Evolutionary conservation across 2,888 invertebrate genomes (phyloP).

Genomic region (Synergus gifuensis): DNA sequence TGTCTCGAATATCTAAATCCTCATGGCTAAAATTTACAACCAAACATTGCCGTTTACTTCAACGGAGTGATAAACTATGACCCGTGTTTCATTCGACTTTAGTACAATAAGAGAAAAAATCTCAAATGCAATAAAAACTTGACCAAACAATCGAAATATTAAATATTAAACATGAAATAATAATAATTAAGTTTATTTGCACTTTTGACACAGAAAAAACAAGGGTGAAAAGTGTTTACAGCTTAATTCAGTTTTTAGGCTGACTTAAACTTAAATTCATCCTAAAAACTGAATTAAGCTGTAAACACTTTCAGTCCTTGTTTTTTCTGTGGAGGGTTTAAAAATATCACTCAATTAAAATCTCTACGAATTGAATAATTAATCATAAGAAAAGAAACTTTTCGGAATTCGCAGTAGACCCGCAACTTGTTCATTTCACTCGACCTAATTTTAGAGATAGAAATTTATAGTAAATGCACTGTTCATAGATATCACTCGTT

Average conservation of each 20-base stretch:
- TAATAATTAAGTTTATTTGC: too few relatives aligned
- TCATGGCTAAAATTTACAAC: background rate
- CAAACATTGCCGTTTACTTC: background rate
- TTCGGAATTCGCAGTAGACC: background rate
- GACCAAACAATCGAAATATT: background rate
- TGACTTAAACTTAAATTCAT: too few relatives aligned
- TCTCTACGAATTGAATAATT: background rate
- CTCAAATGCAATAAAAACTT: background rate
- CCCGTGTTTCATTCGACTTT: background rate
- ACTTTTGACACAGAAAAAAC: too few relatives aligned
- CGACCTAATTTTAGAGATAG: background rate
- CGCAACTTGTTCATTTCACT: background rate
- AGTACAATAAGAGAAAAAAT: background rate
- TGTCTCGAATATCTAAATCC: background rate
- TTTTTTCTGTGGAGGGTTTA: too few relatives aligned
- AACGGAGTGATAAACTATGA: background rate
- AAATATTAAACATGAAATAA: too few relatives aligned
- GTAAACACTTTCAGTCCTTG: too few relatives aligned
- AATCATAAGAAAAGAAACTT: background rate
- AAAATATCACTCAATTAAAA: background rate
- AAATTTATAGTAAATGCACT: background rate
- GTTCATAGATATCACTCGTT: constrained; percentile 26
- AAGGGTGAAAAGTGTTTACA: too few relatives aligned
- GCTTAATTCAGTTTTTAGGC: too few relatives aligned
- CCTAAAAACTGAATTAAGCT: too few relatives aligned